These are phyloP conservation scores for Tolypeutes matacus DNA, from an alignment of 2,797 vertebrate species.

Conservation along the genomic window DNA sequence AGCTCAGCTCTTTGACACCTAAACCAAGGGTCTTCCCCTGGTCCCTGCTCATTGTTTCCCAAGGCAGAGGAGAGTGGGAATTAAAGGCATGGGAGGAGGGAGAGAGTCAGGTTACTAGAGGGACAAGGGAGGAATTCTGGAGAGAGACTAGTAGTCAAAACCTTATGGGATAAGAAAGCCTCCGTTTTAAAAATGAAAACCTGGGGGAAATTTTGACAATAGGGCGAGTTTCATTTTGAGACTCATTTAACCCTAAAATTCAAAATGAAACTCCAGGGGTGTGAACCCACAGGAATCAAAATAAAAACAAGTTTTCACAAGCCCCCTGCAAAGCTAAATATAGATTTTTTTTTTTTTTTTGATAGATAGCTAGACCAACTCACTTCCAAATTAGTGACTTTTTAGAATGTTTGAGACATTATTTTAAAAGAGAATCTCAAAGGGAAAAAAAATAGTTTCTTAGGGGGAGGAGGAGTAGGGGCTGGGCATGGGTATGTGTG, in stretches of 20 bases:
- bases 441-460: conserved; percentile 54
- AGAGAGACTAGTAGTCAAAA: conserved; percentile 8
- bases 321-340: conserved; percentile 58
- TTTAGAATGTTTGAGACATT: conserved; percentile 34
- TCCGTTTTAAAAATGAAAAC: conserved; percentile 62
- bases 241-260: conserved; percentile 79
- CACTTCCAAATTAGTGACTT: conserved; percentile 50
- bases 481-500: not conserved
- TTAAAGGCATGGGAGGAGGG: not conserved
- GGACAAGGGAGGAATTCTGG: conserved; percentile 34
- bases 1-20: conserved; percentile 24
- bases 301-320: conserved; percentile 80
- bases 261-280: conserved; percentile 78
- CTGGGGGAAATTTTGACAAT: conserved; percentile 76
- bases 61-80: not conserved
- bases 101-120: too few species aligned
- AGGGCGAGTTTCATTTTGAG: conserved; percentile 77
- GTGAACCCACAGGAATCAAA: conserved; percentile 82
- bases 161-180: conserved; percentile 1
- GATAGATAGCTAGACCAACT: not conserved
- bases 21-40: not conserved
- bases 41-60: not conserved
- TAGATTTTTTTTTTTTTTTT: conserved; percentile 64
- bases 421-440: conserved; percentile 37
- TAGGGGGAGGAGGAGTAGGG: not conserved